Base-by-base conservation (phyloP, 2,797 vertebrate genomes). In the Argentina silus region DNA sequence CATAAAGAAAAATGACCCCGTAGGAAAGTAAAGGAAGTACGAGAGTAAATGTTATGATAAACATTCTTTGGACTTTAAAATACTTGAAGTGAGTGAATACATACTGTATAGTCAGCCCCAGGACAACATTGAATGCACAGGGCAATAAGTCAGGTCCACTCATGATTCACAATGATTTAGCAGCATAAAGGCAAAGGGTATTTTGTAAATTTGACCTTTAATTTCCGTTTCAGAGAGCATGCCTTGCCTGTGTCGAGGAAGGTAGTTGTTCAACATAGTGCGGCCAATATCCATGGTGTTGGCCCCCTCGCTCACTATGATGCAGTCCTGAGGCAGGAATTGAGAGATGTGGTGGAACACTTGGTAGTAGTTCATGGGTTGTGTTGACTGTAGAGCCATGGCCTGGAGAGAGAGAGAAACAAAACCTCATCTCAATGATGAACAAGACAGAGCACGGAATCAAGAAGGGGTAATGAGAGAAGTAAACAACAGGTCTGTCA, bases 281-380 rank as follows among this genome's bases (percentile, higher is more conserved):
- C 98, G 96, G 48, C 97, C 97, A 19, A 99, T 97, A 88, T 99
- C 98, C 98, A 99, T 99, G 36, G 97, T 99, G 84, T 99, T 99
- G 65, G 97, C 97, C 53, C 98, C 98, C 82, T 99, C 98, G 0
- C 96, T 99, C 21, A 99, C 94, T 59, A 99, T 92, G 86, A 98
- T 89, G 84, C 96, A 97, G 86, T 99, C 94, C 15, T 79, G 91
- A 66, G 97, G 97, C 78, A 99, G 84, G 45, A 96, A 89, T 68
- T 97, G 90, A 78, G 94, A 93, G 66, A 99, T 81, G 63, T 95
- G 93, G 80, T 95, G 93, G 85, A 99, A 99, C 21, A 95, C 96
- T 0, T 93, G 96, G 79, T 99, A 99, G 81, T 99, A 99, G 90
- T 96, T 99, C 96, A 99, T 96, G 68, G 95, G 96, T 76, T 94